phyloP scores from a whole-genome alignment of 2,113 vertebrate species.

The Raphicerus campestris region DNA sequence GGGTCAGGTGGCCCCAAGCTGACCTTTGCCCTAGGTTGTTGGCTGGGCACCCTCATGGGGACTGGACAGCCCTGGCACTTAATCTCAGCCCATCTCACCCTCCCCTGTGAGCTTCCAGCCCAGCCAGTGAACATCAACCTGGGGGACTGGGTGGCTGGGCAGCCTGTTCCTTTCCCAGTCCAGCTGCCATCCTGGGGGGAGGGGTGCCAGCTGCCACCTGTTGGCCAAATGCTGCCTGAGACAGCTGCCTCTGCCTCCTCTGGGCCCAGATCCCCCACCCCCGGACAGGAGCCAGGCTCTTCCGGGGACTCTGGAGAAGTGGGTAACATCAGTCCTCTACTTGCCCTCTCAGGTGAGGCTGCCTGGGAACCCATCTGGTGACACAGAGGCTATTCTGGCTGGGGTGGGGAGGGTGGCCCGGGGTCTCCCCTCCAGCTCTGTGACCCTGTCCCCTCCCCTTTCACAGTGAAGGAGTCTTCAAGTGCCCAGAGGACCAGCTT shows the following conservation, averaged over 20 bases:
- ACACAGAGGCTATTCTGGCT: background rate
- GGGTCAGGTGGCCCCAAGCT: background rate
- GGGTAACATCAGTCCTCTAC: background rate
- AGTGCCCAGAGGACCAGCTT: slow-evolving; percentile 77
- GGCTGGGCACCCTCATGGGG: background rate
- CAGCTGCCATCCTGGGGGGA: slow-evolving; percentile 55
- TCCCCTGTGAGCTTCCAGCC: background rate
- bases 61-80: slow-evolving; percentile 32
- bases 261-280: background rate
- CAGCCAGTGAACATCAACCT: slow-evolving; percentile 2
- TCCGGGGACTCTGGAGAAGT: background rate
- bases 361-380: slow-evolving; percentile 31
- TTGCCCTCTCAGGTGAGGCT: background rate
- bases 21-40: slow-evolving; percentile 52
- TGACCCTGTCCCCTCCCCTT: slow-evolving; percentile 3
- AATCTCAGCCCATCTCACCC: slow-evolving; percentile 7
- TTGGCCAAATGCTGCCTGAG: slow-evolving; percentile 49
- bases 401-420: background rate
- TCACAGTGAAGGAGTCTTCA: slow-evolving; percentile 77
- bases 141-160: background rate
- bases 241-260: slow-evolving; percentile 48
- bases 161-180: slow-evolving; percentile 15
- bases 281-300: background rate
- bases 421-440: background rate
- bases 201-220: slow-evolving; percentile 67